Percentiles rank a stretch among this genome's conserved stretches.
These are phyloP conservation scores for Columba livia DNA, from an alignment of 2,113 vertebrate genomes.

Conservation along the genomic window DNA sequence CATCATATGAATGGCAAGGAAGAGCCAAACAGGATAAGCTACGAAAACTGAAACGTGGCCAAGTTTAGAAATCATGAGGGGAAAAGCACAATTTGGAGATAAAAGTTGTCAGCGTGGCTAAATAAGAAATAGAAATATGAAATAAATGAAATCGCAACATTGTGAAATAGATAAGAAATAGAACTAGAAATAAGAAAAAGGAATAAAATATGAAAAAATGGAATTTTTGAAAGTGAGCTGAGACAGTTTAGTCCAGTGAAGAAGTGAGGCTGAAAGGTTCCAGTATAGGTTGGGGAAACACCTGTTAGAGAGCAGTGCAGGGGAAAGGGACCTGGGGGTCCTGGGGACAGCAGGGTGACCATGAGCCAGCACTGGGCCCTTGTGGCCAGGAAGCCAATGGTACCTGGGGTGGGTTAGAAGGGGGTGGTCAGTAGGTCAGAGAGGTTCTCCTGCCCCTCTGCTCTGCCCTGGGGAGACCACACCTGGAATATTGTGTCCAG, in stretches of 20 bases:
- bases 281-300: no score
- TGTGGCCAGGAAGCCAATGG: no score
- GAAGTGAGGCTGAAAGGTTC: background rate
- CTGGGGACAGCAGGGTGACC: no score
- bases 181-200: background rate
- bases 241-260: background rate
- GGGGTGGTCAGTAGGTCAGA: no score
- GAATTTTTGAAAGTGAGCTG: background rate
- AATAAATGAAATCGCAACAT: background rate
- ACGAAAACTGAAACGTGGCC: background rate
- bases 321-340: no score
- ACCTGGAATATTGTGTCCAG: no score
- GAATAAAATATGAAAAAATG: fast-evolving
- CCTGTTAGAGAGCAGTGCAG: no score
- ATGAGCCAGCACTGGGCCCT: no score
- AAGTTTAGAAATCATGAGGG: background rate
- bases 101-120: background rate
- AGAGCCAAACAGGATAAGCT: background rate
- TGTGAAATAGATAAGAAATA: background rate
- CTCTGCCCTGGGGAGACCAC: no score
- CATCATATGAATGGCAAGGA: background rate
- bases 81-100: background rate
- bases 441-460: no score
- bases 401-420: no score
- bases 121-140: background rate